These are phyloP conservation scores for Mamestra configurata DNA, from an alignment of 1,140 invertebrate species.

Conservation along the genomic window DNA sequence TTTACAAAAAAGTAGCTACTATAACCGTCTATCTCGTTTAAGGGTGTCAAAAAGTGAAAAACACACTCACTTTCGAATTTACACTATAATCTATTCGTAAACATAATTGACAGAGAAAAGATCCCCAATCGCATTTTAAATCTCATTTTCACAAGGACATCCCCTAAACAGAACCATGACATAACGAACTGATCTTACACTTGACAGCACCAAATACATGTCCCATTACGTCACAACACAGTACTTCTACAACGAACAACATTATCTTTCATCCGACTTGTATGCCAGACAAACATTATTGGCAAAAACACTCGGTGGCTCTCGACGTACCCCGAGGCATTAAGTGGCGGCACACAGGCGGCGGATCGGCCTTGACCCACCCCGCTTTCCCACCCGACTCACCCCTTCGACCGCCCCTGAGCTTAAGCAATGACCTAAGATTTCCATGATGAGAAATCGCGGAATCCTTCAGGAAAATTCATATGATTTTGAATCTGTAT, in stretches of 20 bases:
- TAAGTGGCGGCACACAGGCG: conserved; percentile 54
- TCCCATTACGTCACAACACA: background rate
- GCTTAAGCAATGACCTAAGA: conserved; percentile 62
- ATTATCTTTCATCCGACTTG: background rate
- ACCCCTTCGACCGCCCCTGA: background rate
- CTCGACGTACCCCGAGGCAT: conserved; percentile 34
- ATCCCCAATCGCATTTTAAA: background rate
- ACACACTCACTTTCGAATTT: too few species aligned
- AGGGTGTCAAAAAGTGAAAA: too few species aligned
- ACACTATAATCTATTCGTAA: too few species aligned
- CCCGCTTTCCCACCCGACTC: background rate
- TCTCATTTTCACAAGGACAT: background rate
- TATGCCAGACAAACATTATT: conserved; percentile 34
- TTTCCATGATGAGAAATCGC: conserved; percentile 55
- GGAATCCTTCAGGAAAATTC: conserved; percentile 48
- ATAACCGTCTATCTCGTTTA: too few species aligned
- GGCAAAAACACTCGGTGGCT: conserved; percentile 40
- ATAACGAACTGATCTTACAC: background rate
- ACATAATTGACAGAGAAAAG: too few species aligned
- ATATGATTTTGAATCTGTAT: background rate
- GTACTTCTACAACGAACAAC: background rate
- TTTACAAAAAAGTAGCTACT: too few species aligned
- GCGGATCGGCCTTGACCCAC: conserved; percentile 50
- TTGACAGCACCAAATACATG: background rate
- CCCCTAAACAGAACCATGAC: background rate